Evolutionary conservation across 1,140 invertebrate species (phyloP), one percentile per base, ranked within the genome.

Genomic region (Plutomurus gul): DNA sequence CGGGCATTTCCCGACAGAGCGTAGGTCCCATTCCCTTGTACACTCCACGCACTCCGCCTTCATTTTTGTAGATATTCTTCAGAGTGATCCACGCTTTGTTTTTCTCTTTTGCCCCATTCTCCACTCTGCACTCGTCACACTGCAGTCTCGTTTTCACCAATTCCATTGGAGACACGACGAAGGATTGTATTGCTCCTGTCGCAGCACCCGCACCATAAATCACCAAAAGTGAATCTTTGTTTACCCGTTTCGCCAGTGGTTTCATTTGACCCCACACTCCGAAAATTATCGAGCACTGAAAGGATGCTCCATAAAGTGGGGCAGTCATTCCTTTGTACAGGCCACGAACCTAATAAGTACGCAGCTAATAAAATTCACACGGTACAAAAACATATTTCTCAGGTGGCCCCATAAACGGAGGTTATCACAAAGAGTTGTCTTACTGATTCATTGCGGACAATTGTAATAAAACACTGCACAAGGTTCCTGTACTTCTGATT

Each of bases 241-340:
- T 37, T 6, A 85, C 88, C 70, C 93, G 87, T 0, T 88, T 83
- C 16, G 93, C 81, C 0, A 87, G 84, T 77, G 90, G 88, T 76
- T 92, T 90, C 0, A 92, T 89, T 79, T 93, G 92, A n/a, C 94
- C 94, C 84, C 97, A 95, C 3, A 95, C 92, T 1, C 96, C 95
- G 85, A 98, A 98, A 3, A 96, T 91, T 39, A 97, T 91, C 1
- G 96, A 94, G 85, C 97, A 97, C 2, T 97, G 91, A 6, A 91
- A 87, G 11, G 94, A 92, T 7, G 97, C 91, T 8, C 95, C 94
- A 11, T 91, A 91, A 85, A 97, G 88, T 7, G 96, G 96, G 33
- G 94, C 95, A 4, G 91, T 90, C 83, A 97, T 92, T 8, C 95
- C 95, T 80, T 91, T 89, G 86, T 95, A 95, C 8, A 94, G 86